Conservation (phyloP, 2,888 invertebrate species). For the Lottia scabra region DNA sequence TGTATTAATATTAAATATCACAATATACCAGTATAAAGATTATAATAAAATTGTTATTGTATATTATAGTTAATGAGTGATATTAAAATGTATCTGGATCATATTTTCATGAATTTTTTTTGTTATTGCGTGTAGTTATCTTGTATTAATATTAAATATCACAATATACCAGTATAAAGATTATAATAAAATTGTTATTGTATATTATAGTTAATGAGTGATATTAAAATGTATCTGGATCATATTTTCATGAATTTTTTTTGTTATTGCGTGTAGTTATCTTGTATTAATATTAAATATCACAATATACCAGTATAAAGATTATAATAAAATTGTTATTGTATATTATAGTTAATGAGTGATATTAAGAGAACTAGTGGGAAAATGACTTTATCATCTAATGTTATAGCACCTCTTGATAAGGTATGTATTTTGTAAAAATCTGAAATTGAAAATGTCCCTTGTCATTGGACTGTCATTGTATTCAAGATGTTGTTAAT, state of each 20-base stretch:
- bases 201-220: not conserved
- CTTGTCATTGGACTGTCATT: too few species aligned
- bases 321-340: not conserved
- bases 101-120: too few species aligned
- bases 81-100: too few species aligned
- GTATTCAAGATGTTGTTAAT: too few species aligned
- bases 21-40: too few species aligned
- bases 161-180: not conserved
- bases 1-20: too few species aligned
- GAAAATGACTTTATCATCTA: slow-evolving; percentile 20
- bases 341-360: not conserved
- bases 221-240: too few species aligned
- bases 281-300: not conserved
- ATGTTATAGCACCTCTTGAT: slow-evolving; percentile 28
- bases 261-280: not conserved
- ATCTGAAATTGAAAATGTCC: too few species aligned
- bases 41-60: too few species aligned
- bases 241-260: too few species aligned
- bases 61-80: too few species aligned
- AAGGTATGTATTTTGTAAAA: slow-evolving; percentile 23
- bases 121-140: not conserved
- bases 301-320: not conserved
- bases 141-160: not conserved
- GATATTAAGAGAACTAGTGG: slow-evolving; percentile 6
- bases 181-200: not conserved